Base-by-base conservation (phyloP, 2,797 vertebrate species). In the Alectoris magna region DNA sequence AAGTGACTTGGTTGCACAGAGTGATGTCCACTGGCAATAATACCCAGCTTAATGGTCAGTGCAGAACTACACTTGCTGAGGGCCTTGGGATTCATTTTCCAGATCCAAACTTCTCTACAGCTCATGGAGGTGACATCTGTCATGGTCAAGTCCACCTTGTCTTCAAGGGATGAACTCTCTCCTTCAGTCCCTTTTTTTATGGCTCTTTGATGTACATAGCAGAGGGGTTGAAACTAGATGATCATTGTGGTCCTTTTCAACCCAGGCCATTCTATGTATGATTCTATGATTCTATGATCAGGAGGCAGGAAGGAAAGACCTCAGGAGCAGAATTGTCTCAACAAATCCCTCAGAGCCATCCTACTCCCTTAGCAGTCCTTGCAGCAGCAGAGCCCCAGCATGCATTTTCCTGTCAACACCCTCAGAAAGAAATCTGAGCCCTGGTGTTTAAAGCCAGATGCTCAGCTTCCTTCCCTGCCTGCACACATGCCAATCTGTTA, bases 331-430 rank as follows among this genome's bases (percentile, higher is more conserved):
- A 74, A 85, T 46, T 74, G 76, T 91, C 93, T 43, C 93, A 67
- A 43, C 63, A 78, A 66, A 86, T 67, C 91, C 81, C 69, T 86
- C 34, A 2, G 81, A 71, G 76, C 31, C 68, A 53, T 53, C 55
- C 69, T 68, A 24, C 43, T 71, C 81, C 76, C 43, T n/a, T 43
- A 27, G 38, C 72, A 88, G 64, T 11, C 77, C 91, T 73, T 67
- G 84, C 68, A 38, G 51, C 77, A 44, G 48, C 27, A 2, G 44
- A 90, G 53, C n/a, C 1, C 87, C 66, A 16, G 83, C 84, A 89
- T 58, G 82, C 69, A 88, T 85, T 88, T 94, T 75, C 81, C 93
- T 88, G 93, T 94, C 93, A 93, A 83, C 93, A 83, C 88, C 88
- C 84, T 93, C 17, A 1, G 48, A 88, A 81, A 75, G 88, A 94